These are phyloP conservation scores for Festucalex cinctus DNA, from an alignment of 2,113 vertebrate species.

Conservation along the genomic window DNA sequence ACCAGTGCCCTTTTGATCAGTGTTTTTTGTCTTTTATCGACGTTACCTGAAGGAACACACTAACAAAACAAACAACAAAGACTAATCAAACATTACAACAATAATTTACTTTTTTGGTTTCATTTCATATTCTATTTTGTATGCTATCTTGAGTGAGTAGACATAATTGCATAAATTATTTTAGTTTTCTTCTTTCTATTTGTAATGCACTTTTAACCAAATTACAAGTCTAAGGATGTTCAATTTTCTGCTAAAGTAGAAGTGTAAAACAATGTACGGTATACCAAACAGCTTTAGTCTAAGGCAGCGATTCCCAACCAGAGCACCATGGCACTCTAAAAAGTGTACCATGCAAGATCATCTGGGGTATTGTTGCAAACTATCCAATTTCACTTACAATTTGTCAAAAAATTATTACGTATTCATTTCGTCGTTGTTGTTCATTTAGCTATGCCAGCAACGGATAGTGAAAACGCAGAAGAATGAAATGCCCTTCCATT, in stretches of 20 bases:
- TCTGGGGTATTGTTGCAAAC: too few relatives aligned
- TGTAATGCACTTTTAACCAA: constrained; percentile 3
- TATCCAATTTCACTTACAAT: too few relatives aligned
- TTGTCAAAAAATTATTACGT: too few relatives aligned
- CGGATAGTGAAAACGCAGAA: not conserved
- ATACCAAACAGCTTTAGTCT: too few relatives aligned
- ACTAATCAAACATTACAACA: constrained; percentile 14
- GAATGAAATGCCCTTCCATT: not conserved
- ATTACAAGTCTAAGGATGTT: constrained; percentile 25
- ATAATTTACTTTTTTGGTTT: not conserved
- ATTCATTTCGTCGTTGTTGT: too few relatives aligned
- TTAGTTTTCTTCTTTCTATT: constrained; percentile 23
- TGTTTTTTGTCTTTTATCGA: constrained; percentile 21
- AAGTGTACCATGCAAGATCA: too few relatives aligned
- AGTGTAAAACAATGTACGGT: not conserved
- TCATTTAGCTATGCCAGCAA: too few relatives aligned
- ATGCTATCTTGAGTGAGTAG: not conserved
- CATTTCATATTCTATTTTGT: constrained; percentile 11
- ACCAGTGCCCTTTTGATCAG: constrained; percentile 11
- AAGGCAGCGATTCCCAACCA: too few relatives aligned
- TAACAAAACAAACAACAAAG: constrained; percentile 31
- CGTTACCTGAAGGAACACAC: constrained; percentile 9
- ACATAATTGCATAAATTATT: constrained; percentile 54
- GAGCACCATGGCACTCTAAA: too few relatives aligned
- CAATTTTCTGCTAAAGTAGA: constrained; percentile 33